Base-by-base conservation (phyloP, 2,113 vertebrate species). In the Amblyornis subalaris region DNA sequence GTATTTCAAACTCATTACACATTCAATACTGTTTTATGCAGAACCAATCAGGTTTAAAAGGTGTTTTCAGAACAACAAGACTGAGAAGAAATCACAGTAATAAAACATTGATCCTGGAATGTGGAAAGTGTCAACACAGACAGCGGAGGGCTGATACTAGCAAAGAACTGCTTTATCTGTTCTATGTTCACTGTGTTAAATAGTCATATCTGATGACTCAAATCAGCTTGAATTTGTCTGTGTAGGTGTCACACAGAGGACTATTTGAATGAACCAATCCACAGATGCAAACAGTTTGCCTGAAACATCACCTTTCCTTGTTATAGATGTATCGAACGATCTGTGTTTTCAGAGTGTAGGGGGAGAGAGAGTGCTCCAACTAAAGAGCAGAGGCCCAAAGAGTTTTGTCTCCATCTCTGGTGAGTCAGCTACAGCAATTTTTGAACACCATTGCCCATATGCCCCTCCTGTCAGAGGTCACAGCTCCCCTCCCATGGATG, bases 81-180 rank as follows among this genome's bases (percentile, higher is more conserved):
- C 29, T 47, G 38, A 90, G 47, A 89, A 93, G 76, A 94, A 92
- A 95, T 84, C 80, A 89, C 48, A 80, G 72, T 51, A 94, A 81
- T 71, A 90, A 89, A 84, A 61, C 11, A 57, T 45, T 1, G 6
- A 1, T 74, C 57, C 26, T 25, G 12, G 55, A 73, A 23, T n/a
- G 55, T 90, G 65, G 64, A 60, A 95, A 77, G 64, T 70, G 88
- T 76, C 25, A 88, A 79, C 70, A 76, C 33, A 71, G n/a, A 11
- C 35, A 38, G 83, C 24, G 50, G 29, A 70, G 47, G 14, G 24
- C 9, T 80, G 83, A 50, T 62, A 38, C 7, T 35, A 71, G 51
- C 53, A 81, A 82, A 84, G 9, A 86, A 70, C 26, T 86, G 29
- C 16, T 90, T 84, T 80, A 76, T 66, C 60, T 88, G 14, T 80